Evolutionary conservation across 92 coral and sea anemone genomes (phyloP).

Genomic region (Phymanthus crucifer): DNA sequence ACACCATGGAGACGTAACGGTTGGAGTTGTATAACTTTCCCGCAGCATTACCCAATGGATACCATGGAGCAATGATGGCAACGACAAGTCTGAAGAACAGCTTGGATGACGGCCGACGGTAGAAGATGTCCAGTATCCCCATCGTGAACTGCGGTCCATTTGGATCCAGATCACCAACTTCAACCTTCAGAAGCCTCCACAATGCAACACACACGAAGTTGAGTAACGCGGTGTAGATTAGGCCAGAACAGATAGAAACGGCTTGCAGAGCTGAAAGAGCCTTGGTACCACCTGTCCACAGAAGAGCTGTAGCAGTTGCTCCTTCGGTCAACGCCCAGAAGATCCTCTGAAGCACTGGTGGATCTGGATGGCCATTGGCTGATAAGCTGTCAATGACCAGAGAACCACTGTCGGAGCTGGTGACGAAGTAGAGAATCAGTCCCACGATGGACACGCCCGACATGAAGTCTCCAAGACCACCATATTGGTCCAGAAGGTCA

Average conservation of each 20-base stretch:
- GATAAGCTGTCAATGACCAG: slow-evolving; percentile 87
- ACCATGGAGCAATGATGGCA: slow-evolving; percentile 73
- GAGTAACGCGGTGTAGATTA: slow-evolving; percentile 72
- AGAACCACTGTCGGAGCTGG: slow-evolving; percentile 96
- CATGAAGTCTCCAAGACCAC: slow-evolving; percentile 60
- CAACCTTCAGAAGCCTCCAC: slow-evolving; percentile 81
- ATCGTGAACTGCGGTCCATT: slow-evolving; percentile 69
- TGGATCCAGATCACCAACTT: slow-evolving; percentile 75
- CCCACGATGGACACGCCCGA: slow-evolving; percentile 75
- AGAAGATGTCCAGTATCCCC: slow-evolving; percentile 57
- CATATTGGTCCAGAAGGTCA: slow-evolving; percentile 72
- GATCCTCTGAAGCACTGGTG: slow-evolving; percentile 82
- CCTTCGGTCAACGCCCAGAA: slow-evolving; percentile 97
- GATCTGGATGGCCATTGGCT: slow-evolving; percentile 90
- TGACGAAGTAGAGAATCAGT: slow-evolving; percentile 83
- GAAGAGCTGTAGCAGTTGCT: slow-evolving; percentile 84
- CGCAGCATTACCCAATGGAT: slow-evolving; percentile 64
- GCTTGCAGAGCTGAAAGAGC: slow-evolving; percentile 82
- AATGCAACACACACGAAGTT: slow-evolving; percentile 79
- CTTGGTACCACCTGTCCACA: slow-evolving; percentile 65
- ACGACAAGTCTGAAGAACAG: slow-evolving; percentile 31
- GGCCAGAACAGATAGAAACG: slow-evolving; percentile 75
- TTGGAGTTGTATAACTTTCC: slow-evolving; percentile 43
- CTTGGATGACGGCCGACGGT: slow-evolving; percentile 34
- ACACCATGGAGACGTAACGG: slow-evolving; percentile 53